Conservation (phyloP, 37 sponge, comb jelly and placozoan species). For the Corticium candelabrum region DNA sequence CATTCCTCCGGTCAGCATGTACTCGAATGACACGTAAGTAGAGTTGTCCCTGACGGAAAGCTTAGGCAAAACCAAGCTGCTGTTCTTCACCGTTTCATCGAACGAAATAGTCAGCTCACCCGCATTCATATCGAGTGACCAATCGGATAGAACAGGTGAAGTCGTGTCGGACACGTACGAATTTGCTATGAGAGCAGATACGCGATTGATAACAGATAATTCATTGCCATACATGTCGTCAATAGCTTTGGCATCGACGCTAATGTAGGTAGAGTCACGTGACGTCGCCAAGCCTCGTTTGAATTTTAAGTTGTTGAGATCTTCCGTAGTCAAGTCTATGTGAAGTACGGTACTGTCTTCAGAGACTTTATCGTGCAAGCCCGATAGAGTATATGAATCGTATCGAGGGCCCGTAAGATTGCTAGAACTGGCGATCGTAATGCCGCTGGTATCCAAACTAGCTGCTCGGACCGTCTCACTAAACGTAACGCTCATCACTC, state of each 20-base stretch:
- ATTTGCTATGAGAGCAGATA: conserved; percentile 25
- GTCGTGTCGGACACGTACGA: conserved; percentile 30
- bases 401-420: conserved; percentile 46
- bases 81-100: conserved; percentile 67
- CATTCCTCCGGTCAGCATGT: neutral
- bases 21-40: neutral
- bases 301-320: conserved; percentile 68
- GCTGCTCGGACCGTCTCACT: conserved; percentile 46
- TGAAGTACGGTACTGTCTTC: conserved; percentile 45
- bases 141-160: conserved; percentile 45
- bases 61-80: conserved; percentile 43
- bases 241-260: conserved; percentile 54
- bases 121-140: conserved; percentile 56
- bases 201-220: conserved; percentile 36
- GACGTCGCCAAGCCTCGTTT: conserved; percentile 46
- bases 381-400: conserved; percentile 14
- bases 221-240: conserved; percentile 68
- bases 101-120: conserved; percentile 55
- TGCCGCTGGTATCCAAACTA: conserved; percentile 29
- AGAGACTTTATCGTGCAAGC: neutral
- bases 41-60: conserved; percentile 33
- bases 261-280: conserved; percentile 33
- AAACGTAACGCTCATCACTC: conserved; percentile 55
- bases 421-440: too few species aligned
- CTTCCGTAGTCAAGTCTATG: conserved; percentile 48